Evolutionary conservation across 2,888 invertebrate genomes (phyloP).

Genomic region (Pristionchus entomophagus): DNA sequence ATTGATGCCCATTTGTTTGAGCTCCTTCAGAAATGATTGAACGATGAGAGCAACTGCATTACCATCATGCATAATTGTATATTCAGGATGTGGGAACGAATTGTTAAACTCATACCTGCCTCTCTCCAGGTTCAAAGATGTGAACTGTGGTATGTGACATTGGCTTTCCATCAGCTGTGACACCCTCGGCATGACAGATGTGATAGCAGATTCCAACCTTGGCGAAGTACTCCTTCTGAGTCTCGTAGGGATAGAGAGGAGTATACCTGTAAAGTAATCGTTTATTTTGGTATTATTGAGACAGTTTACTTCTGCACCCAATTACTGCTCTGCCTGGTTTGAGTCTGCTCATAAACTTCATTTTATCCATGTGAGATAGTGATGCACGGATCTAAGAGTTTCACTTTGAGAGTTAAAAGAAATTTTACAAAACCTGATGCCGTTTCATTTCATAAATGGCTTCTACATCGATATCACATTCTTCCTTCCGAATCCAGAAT

Average conservation of each 20-base stretch:
- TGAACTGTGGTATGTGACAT: neutral
- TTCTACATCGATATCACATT: neutral
- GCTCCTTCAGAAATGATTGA: neutral
- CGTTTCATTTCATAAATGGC: neutral
- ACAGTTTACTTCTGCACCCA: neutral
- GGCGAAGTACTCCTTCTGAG: neutral
- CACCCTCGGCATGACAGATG: neutral
- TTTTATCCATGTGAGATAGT: neutral
- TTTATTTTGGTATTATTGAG: too few relatives aligned
- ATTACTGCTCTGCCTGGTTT: neutral
- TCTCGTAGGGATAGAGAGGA: neutral
- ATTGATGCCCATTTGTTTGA: constrained; percentile 21
- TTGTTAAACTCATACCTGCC: neutral
- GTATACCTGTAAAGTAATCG: too few relatives aligned
- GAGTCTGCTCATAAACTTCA: neutral
- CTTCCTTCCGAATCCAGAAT: neutral
- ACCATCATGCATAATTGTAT: neutral
- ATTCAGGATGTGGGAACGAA: too few relatives aligned
- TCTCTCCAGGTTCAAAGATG: constrained; percentile 13
- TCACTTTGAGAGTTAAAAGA: neutral
- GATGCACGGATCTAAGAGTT: neutral
- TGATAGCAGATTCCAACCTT: neutral
- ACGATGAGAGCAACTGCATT: neutral
- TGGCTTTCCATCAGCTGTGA: neutral
- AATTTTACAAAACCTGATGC: neutral